Base-by-base conservation (phyloP, 1,140 invertebrate genomes). In the Aphaenogaster floridana region DNA sequence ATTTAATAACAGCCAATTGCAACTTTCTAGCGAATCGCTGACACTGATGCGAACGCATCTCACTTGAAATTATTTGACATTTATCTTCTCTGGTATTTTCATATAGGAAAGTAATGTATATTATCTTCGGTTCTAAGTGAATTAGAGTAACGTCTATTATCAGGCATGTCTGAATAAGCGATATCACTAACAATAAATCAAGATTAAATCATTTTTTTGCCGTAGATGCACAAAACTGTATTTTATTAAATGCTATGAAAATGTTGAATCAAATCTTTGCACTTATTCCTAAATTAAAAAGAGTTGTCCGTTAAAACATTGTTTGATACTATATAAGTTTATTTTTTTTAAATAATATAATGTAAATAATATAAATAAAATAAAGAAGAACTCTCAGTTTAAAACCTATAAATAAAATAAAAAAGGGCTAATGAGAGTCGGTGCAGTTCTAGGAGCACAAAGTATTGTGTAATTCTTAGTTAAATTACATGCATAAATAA, bases 1-100 rank as follows among this genome's bases (percentile, higher is more conserved):
- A 86, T 86, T 86, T 86, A 86, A 86, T 86, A 86, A 86, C 59
- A 61, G 28, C 61, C 71, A 78, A 86, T 86, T 78, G 74, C 63
- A 78, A 86, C 48, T 84, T 84, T 50, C 42, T 74, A 34, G 50
- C 61, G 36, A 71, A 57, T 61, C 42, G 48, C 21, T 72, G 68
- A 83, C 54, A 59, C 42, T 74, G 17, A 4, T 21, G 34, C 69
- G 11, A 72, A 71, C 13, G 34, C 17, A 11, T 0, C 52, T 66
- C 11, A 11, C 45, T 61, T 50, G 28, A 83, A 71, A 74, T 74
- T 74, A 84, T 50, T 74, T 3, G 36, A 39, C 13, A 28, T 50
- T 74, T 17, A 76, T 61, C 45, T 76, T 57, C 21, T 71, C 21
- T 36, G 4, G 9, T 72, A 72, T 48, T 83, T 68, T 45, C 36